Evolutionary conservation across 2,113 vertebrate genomes (phyloP), one percentile per base, ranked within the genome.

Genomic region (Odontophorus gujanensis): DNA sequence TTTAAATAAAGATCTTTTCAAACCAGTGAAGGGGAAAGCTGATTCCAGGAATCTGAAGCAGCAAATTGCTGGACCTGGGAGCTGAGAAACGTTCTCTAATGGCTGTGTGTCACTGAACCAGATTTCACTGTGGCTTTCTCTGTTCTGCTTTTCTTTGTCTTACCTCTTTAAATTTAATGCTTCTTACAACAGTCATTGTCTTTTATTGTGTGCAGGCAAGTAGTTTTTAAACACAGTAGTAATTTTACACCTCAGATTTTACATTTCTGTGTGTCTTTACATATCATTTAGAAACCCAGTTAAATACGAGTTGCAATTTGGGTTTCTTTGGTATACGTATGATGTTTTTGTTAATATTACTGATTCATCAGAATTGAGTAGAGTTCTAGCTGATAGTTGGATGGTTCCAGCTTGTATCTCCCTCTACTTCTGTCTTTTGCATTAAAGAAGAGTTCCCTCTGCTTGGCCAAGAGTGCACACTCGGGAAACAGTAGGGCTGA

Each of bases 21-120:
- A 71, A 62, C 26, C 38, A 61, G 34, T 45, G 40, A 71, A 78
- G 45, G 65, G 45, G 21, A 30, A 73, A 71, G 53, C n/a, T 75
- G 57, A 6, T 86, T 92, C 78, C 51, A 67, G 89, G 77, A 86
- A 55, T 51, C 68, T 67, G 59, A 15, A 90, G 73, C 58, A 94
- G 66, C 34, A 79, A 7, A 65, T 30, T 84, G 7, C 72, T 81
- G 66, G 24, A 34, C 25, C 48, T 77, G 28, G 25, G 55, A 78
- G 20, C 72, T 38, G 45, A 18, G 81, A 51, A 59, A 10, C 16
- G 38, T 62, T 85, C 47, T 71, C 18, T n/a, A 77, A 72, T 0
- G 2, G 13, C 32, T 9, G 6, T 55, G 43, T 75, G 38, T 45
- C 79, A 15, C 69, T 84, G 42, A 77, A 5, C 63, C 86, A 66